Conservation (phyloP, 2,113 vertebrate species). For the Australoheros scitulus region DNA sequence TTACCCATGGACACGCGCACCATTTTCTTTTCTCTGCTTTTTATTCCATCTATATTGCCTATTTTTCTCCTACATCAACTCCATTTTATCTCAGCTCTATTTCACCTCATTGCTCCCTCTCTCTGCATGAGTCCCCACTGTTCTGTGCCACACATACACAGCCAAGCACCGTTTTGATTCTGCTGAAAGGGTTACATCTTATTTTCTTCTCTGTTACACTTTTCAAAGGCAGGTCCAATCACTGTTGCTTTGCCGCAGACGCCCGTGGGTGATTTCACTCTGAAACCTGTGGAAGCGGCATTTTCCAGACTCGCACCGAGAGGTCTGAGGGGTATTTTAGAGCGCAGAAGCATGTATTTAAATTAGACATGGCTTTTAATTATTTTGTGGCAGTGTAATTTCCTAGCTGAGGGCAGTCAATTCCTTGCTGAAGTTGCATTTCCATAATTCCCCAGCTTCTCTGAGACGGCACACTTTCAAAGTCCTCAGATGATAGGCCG, state of each 20-base stretch:
- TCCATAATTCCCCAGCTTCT: slow-evolving; percentile 64
- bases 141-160: neutral
- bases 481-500: slow-evolving; percentile 25
- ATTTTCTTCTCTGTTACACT: slow-evolving; percentile 44
- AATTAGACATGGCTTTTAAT: slow-evolving; percentile 81
- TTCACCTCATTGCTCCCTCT: slow-evolving; percentile 8
- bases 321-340: slow-evolving; percentile 58
- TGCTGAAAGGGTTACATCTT: slow-evolving; percentile 26
- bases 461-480: slow-evolving; percentile 21
- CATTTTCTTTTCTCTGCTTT: slow-evolving; percentile 5
- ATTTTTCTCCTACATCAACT: neutral
- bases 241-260: neutral
- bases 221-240: slow-evolving; percentile 45
- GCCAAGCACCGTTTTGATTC: neutral
- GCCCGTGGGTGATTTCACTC: slow-evolving; percentile 42
- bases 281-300: slow-evolving; percentile 69
- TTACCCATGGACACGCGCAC: neutral
- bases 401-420: slow-evolving; percentile 69
- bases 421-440: slow-evolving; percentile 69
- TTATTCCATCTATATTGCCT: neutral
- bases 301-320: slow-evolving; percentile 50
- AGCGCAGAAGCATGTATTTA: slow-evolving; percentile 64
- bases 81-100: neutral
- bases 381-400: slow-evolving; percentile 76
- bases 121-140: neutral